phyloP scores from a whole-genome alignment of 1,140 invertebrate genomes.

The Pseudomyrmex sp. region DNA sequence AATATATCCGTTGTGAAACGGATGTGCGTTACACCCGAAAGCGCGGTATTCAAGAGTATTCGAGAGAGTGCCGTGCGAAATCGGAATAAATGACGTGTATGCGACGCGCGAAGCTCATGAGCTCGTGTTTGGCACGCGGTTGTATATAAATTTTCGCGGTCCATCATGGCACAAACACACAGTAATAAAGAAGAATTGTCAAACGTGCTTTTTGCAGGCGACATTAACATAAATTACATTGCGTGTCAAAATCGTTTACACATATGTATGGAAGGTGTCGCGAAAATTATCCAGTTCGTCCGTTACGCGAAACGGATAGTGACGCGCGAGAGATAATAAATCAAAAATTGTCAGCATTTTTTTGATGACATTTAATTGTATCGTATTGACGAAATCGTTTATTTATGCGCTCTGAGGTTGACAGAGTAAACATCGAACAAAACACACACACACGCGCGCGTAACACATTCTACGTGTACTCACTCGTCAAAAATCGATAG shows the following conservation, averaged over 20 bases:
- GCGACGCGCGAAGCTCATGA: background rate
- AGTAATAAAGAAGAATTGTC: slow-evolving; percentile 19
- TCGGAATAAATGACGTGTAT: slow-evolving; percentile 31
- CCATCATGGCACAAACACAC: background rate
- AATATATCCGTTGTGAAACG: background rate
- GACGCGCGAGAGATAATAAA: background rate
- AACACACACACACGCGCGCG: background rate
- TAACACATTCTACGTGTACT: background rate
- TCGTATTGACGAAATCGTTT: background rate
- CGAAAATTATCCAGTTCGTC: background rate
- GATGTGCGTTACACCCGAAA: background rate
- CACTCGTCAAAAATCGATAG: slow-evolving; percentile 14
- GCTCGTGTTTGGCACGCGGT: background rate
- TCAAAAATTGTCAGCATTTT: background rate
- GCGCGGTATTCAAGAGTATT: background rate
- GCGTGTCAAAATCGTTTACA: background rate
- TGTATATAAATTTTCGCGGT: slow-evolving; percentile 37
- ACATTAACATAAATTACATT: slow-evolving; percentile 10
- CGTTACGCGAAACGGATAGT: background rate
- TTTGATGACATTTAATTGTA: background rate
- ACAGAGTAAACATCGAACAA: background rate
- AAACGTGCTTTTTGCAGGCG: slow-evolving; percentile 14
- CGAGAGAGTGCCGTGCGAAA: background rate
- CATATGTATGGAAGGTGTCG: background rate
- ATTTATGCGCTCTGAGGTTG: slow-evolving; percentile 15